Conservation (phyloP, 1,140 invertebrate genomes). For the Dreissena polymorpha region DNA sequence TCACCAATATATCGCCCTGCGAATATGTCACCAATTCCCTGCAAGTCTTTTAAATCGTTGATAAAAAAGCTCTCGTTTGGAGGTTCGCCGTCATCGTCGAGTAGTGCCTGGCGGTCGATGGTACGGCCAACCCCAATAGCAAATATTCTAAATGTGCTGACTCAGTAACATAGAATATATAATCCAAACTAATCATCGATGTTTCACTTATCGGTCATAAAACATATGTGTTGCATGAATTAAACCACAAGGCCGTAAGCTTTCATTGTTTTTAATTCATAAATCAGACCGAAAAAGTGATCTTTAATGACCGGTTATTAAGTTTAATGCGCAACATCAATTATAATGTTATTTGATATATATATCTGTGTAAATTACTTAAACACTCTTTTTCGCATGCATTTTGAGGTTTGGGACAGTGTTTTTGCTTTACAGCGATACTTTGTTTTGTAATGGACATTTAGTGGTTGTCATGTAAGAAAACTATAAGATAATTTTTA, state of each 20-base stretch:
- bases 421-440: too few relatives aligned
- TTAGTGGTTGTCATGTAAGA: too few relatives aligned
- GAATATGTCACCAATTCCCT: conserved; percentile 19
- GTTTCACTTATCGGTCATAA: neutral
- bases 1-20: conserved; percentile 31
- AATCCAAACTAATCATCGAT: neutral
- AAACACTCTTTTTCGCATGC: too few relatives aligned
- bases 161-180: neutral
- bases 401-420: too few relatives aligned
- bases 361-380: too few relatives aligned
- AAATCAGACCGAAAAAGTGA: neutral
- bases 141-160: conserved; percentile 27
- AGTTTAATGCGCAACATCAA: too few relatives aligned
- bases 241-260: neutral
- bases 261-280: too few relatives aligned
- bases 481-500: too few relatives aligned
- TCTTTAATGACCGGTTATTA: too few relatives aligned
- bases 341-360: too few relatives aligned
- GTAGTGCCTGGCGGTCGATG: conserved; percentile 3
- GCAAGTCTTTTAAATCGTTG: conserved; percentile 16
- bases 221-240: neutral
- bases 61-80: conserved; percentile 22
- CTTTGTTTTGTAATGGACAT: too few relatives aligned
- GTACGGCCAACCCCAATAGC: conserved; percentile 22
- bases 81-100: conserved; percentile 8